Percentiles rank a stretch among this genome's conserved stretches.
Conservation (phyloP, 1,140 invertebrate species). For the Caenorhabditis remanei region DNA sequence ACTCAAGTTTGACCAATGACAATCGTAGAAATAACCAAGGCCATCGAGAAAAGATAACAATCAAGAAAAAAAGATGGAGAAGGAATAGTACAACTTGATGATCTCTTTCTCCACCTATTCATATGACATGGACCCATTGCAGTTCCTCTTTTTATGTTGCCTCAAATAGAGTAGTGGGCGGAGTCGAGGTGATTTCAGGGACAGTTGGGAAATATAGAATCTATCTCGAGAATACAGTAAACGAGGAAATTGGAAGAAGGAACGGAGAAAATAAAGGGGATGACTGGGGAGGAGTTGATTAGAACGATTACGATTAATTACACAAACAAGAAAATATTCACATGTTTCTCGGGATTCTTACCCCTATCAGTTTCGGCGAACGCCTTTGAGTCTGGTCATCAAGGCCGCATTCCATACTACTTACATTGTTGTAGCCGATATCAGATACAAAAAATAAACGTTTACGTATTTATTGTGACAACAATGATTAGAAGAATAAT, state of each 20-base stretch:
- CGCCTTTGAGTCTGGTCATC: conserved; percentile 35
- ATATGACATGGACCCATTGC: conserved; percentile 31
- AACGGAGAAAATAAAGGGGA: neutral
- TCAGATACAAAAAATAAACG: neutral
- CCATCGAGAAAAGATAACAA: conserved; percentile 8
- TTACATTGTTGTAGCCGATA: conserved; percentile 7
- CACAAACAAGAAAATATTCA: neutral
- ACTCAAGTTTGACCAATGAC: conserved; percentile 12
- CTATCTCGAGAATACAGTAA: neutral
- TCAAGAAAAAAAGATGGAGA: conserved; percentile 4
- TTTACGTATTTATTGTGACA: conserved; percentile 34
- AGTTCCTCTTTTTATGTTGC: conserved; percentile 51
- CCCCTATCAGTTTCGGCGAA: conserved; percentile 13
- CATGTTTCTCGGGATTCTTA: conserved; percentile 34
- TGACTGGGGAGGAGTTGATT: conserved; percentile 1
- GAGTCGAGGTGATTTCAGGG: neutral
- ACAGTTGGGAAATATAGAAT: neutral
- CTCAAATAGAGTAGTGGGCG: neutral
- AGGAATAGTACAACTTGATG: conserved; percentile 35
- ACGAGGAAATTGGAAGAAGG: conserved; percentile 3
- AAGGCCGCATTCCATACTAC: conserved; percentile 43
- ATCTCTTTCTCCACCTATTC: neutral
- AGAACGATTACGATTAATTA: conserved; percentile 8
- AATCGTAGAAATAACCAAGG: conserved; percentile 37
- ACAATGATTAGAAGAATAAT: conserved; percentile 28